These are phyloP conservation scores for Pangasius krempfi DNA, from an alignment of 2,797 vertebrate species.

Conservation along the genomic window DNA sequence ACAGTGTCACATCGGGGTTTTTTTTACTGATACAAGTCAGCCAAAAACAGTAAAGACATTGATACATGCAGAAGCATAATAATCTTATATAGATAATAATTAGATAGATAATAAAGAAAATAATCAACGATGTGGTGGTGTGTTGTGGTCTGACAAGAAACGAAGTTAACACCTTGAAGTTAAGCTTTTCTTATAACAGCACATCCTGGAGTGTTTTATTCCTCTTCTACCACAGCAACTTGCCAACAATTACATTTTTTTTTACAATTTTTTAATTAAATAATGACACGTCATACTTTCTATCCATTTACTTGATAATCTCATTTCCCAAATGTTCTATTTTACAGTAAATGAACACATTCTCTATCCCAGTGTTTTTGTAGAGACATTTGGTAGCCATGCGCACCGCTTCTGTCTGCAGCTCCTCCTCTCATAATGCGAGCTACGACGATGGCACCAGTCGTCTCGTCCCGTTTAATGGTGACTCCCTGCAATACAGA, in stretches of 20 bases:
- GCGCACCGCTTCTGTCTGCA: conserved; percentile 88
- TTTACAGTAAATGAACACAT: neutral
- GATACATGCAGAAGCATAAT: neutral
- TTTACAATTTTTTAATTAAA: too few relatives aligned
- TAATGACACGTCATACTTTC: too few relatives aligned
- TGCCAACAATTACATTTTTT: too few relatives aligned
- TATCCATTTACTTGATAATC: neutral
- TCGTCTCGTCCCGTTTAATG: conserved; percentile 84
- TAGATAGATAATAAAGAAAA: too few relatives aligned
- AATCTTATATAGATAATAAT: neutral
- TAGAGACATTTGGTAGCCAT: neutral
- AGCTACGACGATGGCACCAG: conserved; percentile 86
- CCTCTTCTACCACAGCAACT: too few relatives aligned
- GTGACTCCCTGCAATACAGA: conserved; percentile 82
- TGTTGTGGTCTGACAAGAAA: neutral
- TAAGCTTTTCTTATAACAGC: neutral
- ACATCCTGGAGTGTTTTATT: neutral
- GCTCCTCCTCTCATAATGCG: conserved; percentile 91
- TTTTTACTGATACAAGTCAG: neutral
- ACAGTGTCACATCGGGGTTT: too few relatives aligned
- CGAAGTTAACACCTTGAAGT: neutral
- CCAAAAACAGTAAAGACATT: neutral
- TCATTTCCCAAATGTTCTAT: neutral
- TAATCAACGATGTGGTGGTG: neutral
- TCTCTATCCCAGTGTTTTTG: neutral